These are phyloP conservation scores for Xerus rutilus DNA, from an alignment of 2,797 vertebrate species.

Conservation along the genomic window DNA sequence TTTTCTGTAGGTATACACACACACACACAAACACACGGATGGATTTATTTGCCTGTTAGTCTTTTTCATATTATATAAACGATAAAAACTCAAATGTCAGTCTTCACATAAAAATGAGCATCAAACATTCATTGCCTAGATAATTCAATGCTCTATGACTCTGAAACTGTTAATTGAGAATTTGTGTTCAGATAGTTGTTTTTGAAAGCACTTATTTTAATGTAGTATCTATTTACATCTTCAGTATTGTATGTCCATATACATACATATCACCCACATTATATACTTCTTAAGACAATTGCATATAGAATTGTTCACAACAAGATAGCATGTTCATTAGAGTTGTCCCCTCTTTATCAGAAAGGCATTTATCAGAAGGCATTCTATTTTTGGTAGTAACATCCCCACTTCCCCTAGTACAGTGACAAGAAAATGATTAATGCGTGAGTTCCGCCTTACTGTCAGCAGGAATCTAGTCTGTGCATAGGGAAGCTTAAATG, in stretches of 20 bases:
- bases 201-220: constrained; percentile 38
- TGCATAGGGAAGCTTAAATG: constrained; percentile 84
- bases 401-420: constrained; percentile 61
- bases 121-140: neutral
- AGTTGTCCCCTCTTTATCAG: constrained; percentile 69
- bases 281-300: constrained; percentile 10
- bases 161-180: neutral
- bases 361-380: neutral
- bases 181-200: constrained; percentile 1
- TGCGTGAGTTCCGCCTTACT: constrained; percentile 73
- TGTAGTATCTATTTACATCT: constrained; percentile 14
- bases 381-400: constrained; percentile 75
- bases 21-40: neutral
- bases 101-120: neutral
- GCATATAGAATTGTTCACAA: neutral
- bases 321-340: constrained; percentile 12
- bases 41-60: neutral
- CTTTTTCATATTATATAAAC: neutral
- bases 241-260: neutral
- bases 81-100: neutral
- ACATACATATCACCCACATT: neutral
- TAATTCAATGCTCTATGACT: neutral
- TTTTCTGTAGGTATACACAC: neutral
- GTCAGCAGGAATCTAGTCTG: constrained; percentile 83
- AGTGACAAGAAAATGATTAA: constrained; percentile 87